Conservation (phyloP, 1,140 invertebrate genomes). For the Calliphora vicina region DNA sequence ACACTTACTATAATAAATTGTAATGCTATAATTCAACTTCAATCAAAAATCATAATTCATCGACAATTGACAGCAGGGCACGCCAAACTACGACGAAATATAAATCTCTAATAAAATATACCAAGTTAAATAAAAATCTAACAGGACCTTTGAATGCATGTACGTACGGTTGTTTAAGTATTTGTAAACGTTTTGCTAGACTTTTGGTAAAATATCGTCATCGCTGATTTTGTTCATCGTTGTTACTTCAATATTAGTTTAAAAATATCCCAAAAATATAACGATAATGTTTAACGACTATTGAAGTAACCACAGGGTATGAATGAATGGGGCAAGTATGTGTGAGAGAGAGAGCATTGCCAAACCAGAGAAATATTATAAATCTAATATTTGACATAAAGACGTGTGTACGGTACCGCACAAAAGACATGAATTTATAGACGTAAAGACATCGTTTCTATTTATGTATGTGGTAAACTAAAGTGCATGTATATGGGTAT, state of each 20-base stretch:
- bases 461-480: constrained; percentile 55
- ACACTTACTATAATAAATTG: constrained; percentile 43
- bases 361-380: constrained; percentile 53
- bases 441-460: constrained; percentile 50
- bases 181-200: neutral
- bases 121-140: neutral
- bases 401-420: constrained; percentile 44
- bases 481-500: constrained; percentile 36
- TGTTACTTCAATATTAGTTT: neutral
- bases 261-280: neutral
- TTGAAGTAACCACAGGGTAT: neutral
- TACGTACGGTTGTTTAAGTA: neutral
- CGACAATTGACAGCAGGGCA: constrained; percentile 46
- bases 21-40: constrained; percentile 63
- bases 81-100: constrained; percentile 40
- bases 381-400: constrained; percentile 60
- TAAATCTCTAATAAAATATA: neutral
- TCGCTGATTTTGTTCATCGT: neutral
- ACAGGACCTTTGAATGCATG: neutral
- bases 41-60: constrained; percentile 64
- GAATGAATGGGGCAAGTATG: neutral
- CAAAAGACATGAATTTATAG: constrained; percentile 59
- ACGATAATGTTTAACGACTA: neutral
- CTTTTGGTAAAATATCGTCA: neutral
- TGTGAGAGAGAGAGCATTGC: neutral